Percentiles rank a stretch among this genome's conserved stretches.
Conservation (phyloP, 2,113 vertebrate genomes). For the Amphiprion ocellaris region DNA sequence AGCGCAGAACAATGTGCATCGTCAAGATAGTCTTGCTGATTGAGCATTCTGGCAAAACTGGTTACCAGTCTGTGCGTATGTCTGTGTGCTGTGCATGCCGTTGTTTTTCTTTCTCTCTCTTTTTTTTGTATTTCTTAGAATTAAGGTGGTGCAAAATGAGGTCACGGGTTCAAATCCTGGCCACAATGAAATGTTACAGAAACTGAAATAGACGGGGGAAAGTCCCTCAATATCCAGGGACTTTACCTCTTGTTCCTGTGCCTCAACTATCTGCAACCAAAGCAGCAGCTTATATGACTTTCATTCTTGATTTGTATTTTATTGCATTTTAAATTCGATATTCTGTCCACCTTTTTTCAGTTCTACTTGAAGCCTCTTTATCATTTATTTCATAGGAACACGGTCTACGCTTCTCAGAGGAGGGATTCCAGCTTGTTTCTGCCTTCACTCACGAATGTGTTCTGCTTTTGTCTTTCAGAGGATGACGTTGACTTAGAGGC, state of each 20-base stretch:
- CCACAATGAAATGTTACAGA: constrained; percentile 50
- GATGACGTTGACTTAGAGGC: constrained; percentile 94
- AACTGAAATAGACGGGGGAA: constrained; percentile 59
- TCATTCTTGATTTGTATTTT: constrained; percentile 8
- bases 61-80: constrained; percentile 40
- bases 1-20: constrained; percentile 39
- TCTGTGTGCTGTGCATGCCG: constrained; percentile 3
- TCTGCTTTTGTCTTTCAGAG: constrained; percentile 82
- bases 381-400: not conserved
- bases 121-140: constrained; percentile 37
- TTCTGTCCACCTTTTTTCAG: constrained; percentile 1
- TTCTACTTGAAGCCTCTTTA: not conserved
- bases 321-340: not conserved
- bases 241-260: constrained; percentile 34
- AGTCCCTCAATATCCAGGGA: constrained; percentile 49
- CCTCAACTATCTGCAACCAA: constrained; percentile 35
- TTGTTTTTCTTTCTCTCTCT: constrained; percentile 3
- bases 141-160: constrained; percentile 43
- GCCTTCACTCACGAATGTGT: not conserved
- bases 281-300: constrained; percentile 18
- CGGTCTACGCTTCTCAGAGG: not conserved
- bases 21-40: constrained; percentile 63
- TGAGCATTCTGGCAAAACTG: constrained; percentile 53
- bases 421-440: not conserved
- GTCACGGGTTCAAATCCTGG: constrained; percentile 61